phyloP scores from a whole-genome alignment of 2,888 invertebrate species.

The Empis stercorea region DNA sequence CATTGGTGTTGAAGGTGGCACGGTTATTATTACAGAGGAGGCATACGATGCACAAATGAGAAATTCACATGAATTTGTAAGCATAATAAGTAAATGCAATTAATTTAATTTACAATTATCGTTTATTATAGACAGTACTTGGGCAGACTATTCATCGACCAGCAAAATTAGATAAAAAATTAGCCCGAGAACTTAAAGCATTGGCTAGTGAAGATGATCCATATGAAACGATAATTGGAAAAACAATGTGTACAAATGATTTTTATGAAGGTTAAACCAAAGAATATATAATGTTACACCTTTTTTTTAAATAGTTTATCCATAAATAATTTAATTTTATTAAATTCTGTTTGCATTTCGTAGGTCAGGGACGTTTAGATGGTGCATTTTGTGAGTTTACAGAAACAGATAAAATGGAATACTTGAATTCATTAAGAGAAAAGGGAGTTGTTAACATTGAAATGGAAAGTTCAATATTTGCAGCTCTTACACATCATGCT shows the following conservation, averaged over 20 bases:
- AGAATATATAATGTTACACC: no score
- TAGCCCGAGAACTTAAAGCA: slow-evolving; percentile 66
- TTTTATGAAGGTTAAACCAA: slow-evolving; percentile 78
- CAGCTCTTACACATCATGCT: slow-evolving; percentile 85
- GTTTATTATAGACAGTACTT: slow-evolving; percentile 53
- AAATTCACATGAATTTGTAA: slow-evolving; percentile 72
- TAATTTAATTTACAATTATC: not conserved
- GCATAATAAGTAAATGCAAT: slow-evolving; percentile 16
- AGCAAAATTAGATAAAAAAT: slow-evolving; percentile 67
- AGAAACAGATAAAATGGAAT: slow-evolving; percentile 81
- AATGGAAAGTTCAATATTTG: slow-evolving; percentile 91
- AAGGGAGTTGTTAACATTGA: slow-evolving; percentile 89
- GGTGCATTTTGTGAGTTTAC: slow-evolving; percentile 94
- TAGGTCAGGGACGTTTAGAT: slow-evolving; percentile 87
- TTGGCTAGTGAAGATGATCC: slow-evolving; percentile 64
- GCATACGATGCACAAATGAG: slow-evolving; percentile 79
- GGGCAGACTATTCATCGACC: slow-evolving; percentile 72
- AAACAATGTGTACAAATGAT: slow-evolving; percentile 93
- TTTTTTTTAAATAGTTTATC: no score
- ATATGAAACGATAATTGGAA: slow-evolving; percentile 77
- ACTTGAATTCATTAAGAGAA: slow-evolving; percentile 59
- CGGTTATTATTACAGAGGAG: slow-evolving; percentile 85
- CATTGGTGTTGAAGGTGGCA: slow-evolving; percentile 82
- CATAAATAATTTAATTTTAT: no score
- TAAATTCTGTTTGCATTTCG: not conserved